Conservation (phyloP, 2,797 vertebrate species). For the Nasua narica region DNA sequence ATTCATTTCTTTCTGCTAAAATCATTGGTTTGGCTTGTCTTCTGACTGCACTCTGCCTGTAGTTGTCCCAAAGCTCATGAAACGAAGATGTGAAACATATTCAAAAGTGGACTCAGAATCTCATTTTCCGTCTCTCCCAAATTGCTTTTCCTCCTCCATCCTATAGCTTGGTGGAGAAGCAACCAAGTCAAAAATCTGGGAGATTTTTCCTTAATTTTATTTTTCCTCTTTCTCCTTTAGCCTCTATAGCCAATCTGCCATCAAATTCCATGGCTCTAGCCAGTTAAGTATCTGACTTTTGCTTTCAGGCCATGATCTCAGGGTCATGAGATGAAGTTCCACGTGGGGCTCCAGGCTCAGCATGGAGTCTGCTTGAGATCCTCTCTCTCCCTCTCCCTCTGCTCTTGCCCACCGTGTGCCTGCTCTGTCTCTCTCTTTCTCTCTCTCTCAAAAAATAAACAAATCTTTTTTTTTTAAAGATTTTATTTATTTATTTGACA, state of each 20-base stretch:
- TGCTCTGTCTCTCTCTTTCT: no score
- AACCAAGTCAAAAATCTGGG: background rate
- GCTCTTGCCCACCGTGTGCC: no score
- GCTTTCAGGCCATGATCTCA: background rate
- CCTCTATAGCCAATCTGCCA: background rate
- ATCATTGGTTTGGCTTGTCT: background rate
- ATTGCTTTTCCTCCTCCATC: background rate
- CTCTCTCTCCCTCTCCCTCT: background rate
- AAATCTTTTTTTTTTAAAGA: background rate
- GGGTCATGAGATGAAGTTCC: background rate
- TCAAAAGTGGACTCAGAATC: background rate
- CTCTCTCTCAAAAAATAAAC: background rate
- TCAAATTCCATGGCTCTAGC: background rate
- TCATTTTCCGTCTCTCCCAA: background rate
- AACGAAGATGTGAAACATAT: background rate
- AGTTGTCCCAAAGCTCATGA: background rate
- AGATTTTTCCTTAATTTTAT: background rate
- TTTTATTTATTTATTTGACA: no score
- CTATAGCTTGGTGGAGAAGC: background rate
- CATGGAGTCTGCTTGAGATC: background rate
- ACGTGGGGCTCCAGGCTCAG: accelerated
- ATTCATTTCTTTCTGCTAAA: background rate
- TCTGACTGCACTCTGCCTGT: background rate
- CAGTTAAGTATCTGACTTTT: background rate
- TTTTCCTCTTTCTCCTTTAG: background rate